phyloP scores from a whole-genome alignment of 2,797 vertebrate genomes.

The Aulostomus chinensis region DNA sequence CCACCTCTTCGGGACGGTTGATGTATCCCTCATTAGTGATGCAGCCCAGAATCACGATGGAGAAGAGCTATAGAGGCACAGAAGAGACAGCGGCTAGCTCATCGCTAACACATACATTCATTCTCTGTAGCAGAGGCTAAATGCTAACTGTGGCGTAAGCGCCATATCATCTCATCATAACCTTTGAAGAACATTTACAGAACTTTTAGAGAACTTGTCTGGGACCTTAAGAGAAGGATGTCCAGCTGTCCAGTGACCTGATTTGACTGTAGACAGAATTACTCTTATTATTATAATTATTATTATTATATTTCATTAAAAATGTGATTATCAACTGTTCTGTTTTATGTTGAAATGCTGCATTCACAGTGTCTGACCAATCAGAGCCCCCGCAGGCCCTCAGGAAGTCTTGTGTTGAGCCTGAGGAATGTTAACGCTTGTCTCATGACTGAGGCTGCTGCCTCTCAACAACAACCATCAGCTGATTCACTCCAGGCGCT shows the following conservation, averaged over 20 bases:
- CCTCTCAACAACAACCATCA: too few species aligned
- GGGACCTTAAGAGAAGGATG: too few species aligned
- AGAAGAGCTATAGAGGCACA: slow-evolving; percentile 24
- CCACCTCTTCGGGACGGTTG: slow-evolving; percentile 25
- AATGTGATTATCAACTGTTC: too few species aligned
- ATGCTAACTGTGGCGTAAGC: not conserved
- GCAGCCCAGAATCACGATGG: slow-evolving; percentile 41
- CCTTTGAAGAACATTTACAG: too few species aligned
- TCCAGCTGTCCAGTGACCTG: too few species aligned
- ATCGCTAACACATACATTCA: not conserved
- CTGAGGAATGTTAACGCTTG: slow-evolving; percentile 48
- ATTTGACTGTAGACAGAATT: too few species aligned
- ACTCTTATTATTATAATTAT: too few species aligned
- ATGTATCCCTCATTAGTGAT: slow-evolving; percentile 42
- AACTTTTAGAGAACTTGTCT: too few species aligned
- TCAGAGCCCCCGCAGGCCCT: slow-evolving; percentile 33
- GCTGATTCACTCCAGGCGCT: too few species aligned
- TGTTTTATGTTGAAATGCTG: too few species aligned
- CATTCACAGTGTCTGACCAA: too few species aligned
- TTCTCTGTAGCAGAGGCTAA: not conserved
- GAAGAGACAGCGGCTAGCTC: not conserved
- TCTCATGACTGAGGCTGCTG: slow-evolving; percentile 58
- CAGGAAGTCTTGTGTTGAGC: slow-evolving; percentile 78
- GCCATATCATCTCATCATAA: not conserved
- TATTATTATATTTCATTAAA: too few species aligned